These are phyloP conservation scores for Apodemia duryi DNA, from an alignment of 2,888 invertebrate species.

Conservation along the genomic window DNA sequence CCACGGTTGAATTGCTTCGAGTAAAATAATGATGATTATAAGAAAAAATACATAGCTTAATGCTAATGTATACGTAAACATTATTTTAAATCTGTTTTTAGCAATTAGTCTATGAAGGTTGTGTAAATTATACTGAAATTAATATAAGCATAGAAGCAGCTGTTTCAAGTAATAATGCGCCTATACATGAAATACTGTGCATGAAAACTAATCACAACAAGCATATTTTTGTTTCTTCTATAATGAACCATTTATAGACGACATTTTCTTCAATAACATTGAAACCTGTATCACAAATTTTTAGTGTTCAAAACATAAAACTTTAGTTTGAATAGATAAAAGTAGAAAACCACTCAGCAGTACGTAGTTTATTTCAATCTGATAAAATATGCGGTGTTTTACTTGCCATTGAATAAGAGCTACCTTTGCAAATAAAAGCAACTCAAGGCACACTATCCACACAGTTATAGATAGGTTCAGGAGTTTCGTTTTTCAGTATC, in stretches of 20 bases:
- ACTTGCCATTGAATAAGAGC: slow-evolving; percentile 12
- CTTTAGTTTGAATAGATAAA: background rate
- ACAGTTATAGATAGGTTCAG: background rate
- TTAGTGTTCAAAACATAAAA: background rate
- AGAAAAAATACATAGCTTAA: background rate
- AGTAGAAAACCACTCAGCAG: background rate
- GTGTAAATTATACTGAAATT: too few species aligned
- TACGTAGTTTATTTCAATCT: slow-evolving; percentile 7
- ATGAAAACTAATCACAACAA: too few species aligned
- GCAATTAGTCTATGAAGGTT: too few species aligned
- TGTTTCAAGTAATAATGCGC: too few species aligned
- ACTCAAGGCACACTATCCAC: background rate
- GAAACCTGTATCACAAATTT: too few species aligned
- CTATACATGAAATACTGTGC: too few species aligned
- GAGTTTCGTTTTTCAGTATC: background rate
- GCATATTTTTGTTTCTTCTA: too few species aligned
- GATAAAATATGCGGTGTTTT: slow-evolving; percentile 11
- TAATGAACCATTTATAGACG: too few species aligned
- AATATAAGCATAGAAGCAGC: too few species aligned
- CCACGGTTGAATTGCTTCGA: background rate
- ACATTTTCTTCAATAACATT: too few species aligned
- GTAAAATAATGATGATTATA: slow-evolving; percentile 5
- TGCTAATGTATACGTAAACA: too few species aligned
- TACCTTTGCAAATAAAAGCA: slow-evolving; percentile 10
- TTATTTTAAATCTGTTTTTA: too few species aligned